A percentile compares a stretch with the other conserved stretches of the same genome.
phyloP scores from a whole-genome alignment of 2,797 vertebrate species.

The Luscinia luscinia region DNA sequence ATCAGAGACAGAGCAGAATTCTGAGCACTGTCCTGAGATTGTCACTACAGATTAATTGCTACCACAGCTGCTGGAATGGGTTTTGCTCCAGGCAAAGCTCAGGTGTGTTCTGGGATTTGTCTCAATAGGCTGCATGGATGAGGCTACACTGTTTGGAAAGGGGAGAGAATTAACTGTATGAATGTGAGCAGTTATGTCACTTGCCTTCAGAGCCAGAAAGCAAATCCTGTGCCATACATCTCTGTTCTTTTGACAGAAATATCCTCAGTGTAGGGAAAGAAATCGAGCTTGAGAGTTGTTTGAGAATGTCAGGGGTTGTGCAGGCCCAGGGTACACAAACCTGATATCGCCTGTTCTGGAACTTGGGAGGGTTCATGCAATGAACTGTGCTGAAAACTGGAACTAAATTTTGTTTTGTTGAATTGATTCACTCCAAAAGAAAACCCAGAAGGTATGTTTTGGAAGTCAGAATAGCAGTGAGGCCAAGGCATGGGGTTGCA shows the following conservation, averaged over 20 bases:
- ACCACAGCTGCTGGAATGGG: neutral
- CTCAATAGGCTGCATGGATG: neutral
- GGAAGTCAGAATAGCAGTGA: neutral
- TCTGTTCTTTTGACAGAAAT: neutral
- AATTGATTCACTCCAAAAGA: neutral
- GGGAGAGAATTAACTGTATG: neutral
- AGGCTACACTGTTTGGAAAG: neutral
- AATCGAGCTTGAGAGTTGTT: neutral
- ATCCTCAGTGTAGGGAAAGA: neutral
- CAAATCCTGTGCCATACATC: neutral
- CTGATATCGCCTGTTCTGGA: neutral
- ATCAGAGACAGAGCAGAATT: neutral
- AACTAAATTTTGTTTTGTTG: neutral
- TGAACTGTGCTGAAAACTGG: neutral
- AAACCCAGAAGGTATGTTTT: neutral
- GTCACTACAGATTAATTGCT: constrained; percentile 42
- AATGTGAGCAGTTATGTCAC: neutral
- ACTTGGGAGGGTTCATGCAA: neutral
- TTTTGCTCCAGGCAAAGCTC: constrained; percentile 1
- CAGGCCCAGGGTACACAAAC: neutral
- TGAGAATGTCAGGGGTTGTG: neutral
- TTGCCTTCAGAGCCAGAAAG: neutral
- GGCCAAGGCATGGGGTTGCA: neutral
- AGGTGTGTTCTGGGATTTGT: neutral
- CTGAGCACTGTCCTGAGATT: constrained; percentile 25